A percentile compares a stretch with the other conserved stretches of the same genome.
Conservation (phyloP, 2,888 invertebrate genomes). For the Lithophane socia region DNA sequence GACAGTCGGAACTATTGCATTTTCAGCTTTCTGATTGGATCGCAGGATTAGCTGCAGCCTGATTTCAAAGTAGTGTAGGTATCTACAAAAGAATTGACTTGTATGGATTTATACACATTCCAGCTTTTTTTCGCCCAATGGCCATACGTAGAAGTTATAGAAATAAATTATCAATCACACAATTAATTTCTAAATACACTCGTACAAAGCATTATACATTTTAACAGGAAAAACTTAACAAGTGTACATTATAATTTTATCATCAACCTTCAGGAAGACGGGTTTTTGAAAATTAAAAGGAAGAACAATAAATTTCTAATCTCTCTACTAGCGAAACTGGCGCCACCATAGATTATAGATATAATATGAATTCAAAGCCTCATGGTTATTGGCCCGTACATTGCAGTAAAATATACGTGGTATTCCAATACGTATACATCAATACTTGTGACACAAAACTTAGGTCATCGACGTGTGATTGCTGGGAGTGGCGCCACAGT, state of each 20-base stretch:
- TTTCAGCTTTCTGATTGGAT: conserved; percentile 25
- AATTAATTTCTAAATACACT: conserved; percentile 43
- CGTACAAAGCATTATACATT: conserved; percentile 52
- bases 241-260: conserved; percentile 75
- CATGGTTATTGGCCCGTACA: too few species aligned
- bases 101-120: not conserved
- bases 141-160: not conserved
- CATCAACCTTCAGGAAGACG: conserved; percentile 85
- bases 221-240: conserved; percentile 77
- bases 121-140: not conserved
- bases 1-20: not conserved
- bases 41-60: not conserved
- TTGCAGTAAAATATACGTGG: not conserved
- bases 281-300: conserved; percentile 64
- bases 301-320: conserved; percentile 39
- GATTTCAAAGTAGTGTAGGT: conserved; percentile 17
- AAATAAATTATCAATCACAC: conserved; percentile 24
- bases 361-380: not conserved
- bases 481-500: not conserved
- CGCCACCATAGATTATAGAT: conserved; percentile 7
- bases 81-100: not conserved
- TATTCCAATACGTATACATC: too few species aligned
- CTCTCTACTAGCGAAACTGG: conserved; percentile 4
- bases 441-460: not conserved
- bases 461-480: not conserved